Evolutionary conservation across 2,888 invertebrate species (phyloP).

Genomic region (Muschampia plurimacula): DNA sequence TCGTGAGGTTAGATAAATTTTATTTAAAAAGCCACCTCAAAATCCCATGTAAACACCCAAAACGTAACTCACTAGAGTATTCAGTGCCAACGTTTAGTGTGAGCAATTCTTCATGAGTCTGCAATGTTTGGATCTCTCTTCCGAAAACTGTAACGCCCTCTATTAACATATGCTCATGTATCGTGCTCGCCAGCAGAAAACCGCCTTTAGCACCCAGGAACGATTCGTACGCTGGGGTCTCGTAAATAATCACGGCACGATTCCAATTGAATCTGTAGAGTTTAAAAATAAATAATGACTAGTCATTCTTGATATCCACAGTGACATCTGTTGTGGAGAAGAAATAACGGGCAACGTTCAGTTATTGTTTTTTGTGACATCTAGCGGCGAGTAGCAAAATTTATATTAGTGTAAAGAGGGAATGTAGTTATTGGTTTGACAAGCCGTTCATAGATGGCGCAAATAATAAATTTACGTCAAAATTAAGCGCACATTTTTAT

Average conservation of each 20-base stretch:
- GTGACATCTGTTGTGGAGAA: conserved; percentile 58
- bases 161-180: conserved; percentile 86
- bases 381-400: conserved; percentile 44
- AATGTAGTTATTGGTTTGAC: background rate
- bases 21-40: conserved; percentile 42
- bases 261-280: conserved; percentile 89
- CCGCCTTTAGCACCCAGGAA: conserved; percentile 91
- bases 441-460: background rate
- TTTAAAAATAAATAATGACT: conserved; percentile 28
- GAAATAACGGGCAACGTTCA: conserved; percentile 17
- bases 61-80: conserved; percentile 82
- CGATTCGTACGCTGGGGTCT: conserved; percentile 88
- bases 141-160: conserved; percentile 63
- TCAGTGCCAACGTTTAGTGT: conserved; percentile 78
- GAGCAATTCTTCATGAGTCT: conserved; percentile 81
- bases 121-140: conserved; percentile 64
- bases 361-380: conserved; percentile 25
- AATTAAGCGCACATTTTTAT: no score
- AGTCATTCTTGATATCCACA: background rate
- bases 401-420: background rate
- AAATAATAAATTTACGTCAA: background rate
- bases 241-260: conserved; percentile 90
- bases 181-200: conserved; percentile 90
- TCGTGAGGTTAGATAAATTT: background rate
- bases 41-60: conserved; percentile 35